Evolutionary conservation across 1,140 invertebrate species (phyloP).

Genomic region (Limonius californicus): DNA sequence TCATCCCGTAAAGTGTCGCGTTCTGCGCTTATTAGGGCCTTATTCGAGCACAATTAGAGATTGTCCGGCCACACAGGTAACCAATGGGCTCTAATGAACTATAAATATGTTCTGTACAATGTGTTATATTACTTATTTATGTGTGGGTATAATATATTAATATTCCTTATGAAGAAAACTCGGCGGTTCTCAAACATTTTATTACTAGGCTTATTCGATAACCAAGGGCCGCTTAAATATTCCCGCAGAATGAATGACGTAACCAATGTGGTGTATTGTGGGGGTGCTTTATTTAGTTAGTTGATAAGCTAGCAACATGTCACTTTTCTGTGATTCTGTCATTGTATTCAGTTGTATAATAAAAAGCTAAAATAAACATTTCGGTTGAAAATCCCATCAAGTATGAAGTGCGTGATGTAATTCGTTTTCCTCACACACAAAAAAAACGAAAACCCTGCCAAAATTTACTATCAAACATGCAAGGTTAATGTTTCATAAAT

Average conservation of each 20-base stretch:
- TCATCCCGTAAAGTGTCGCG: constrained; percentile 37
- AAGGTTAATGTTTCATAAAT: not conserved
- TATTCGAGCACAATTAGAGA: constrained; percentile 46
- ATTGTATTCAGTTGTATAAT: no score
- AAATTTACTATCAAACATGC: no score
- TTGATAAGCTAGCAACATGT: no score
- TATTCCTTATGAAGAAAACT: not conserved
- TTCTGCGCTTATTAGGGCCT: constrained; percentile 43
- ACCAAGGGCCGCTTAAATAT: not conserved
- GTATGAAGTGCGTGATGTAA: no score
- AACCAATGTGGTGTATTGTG: no score
- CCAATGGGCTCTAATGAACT: constrained; percentile 43
- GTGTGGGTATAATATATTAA: constrained; percentile 39
- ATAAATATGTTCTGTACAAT: constrained; percentile 44
- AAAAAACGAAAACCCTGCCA: no score
- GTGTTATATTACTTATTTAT: constrained; percentile 44
- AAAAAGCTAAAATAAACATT: no score
- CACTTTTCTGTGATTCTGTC: no score
- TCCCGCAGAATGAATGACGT: not conserved
- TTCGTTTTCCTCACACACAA: no score
- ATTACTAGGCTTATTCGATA: no score
- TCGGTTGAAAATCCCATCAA: no score
- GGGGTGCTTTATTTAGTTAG: not conserved
- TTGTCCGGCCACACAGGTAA: constrained; percentile 41
- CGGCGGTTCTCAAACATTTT: no score